Evolutionary conservation across 2,797 vertebrate species (phyloP).

Genomic region (Hemibagrus guttatus): DNA sequence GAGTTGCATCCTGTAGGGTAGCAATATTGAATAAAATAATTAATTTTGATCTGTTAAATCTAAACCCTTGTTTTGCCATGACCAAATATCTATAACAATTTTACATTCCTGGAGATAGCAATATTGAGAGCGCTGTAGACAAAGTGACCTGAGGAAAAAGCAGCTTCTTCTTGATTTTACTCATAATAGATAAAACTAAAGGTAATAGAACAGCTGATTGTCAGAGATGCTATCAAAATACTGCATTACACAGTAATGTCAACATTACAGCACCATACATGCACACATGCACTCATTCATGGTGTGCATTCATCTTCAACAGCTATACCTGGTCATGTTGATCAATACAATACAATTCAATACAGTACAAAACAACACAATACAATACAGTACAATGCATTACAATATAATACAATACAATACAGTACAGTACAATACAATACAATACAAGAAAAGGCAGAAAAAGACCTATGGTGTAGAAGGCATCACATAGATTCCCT

Average conservation of each 20-base stretch:
- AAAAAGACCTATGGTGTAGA: neutral
- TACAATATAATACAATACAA: neutral
- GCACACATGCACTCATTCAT: neutral
- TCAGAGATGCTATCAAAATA: neutral
- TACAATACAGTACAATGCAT: neutral
- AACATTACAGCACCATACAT: neutral
- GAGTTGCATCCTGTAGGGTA: constrained; percentile 21
- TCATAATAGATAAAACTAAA: neutral
- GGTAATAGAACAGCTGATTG: neutral
- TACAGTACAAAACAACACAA: neutral
- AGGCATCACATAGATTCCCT: neutral
- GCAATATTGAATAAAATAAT: constrained; percentile 45
- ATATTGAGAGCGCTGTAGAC: neutral
- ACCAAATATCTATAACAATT: neutral
- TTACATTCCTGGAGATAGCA: neutral
- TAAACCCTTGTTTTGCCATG: neutral
- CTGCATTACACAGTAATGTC: neutral
- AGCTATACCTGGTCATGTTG: neutral
- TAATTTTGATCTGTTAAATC: neutral
- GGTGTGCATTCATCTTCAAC: neutral
- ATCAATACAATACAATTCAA: neutral
- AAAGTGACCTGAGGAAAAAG: neutral
- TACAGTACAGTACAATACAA: neutral
- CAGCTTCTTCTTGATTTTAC: neutral
- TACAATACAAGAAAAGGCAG: neutral